Evolutionary conservation across 2,888 invertebrate species (phyloP).

Genomic region (Catocala sponsa): DNA sequence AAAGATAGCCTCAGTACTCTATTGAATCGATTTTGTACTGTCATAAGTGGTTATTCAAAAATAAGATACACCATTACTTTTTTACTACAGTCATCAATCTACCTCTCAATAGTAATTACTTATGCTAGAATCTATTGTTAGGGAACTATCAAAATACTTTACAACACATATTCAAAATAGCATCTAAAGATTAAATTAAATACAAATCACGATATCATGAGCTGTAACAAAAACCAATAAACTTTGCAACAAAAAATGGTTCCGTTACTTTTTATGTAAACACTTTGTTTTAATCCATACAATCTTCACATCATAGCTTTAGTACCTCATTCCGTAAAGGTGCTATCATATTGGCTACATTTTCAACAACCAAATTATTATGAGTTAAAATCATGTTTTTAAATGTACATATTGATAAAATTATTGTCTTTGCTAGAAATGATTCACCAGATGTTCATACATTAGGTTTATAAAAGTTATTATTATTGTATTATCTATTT

Average conservation of each 20-base stretch:
- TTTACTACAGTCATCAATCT: neutral
- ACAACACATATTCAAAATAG: constrained; percentile 3
- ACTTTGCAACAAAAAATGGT: constrained; percentile 30
- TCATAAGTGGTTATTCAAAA: too few species aligned
- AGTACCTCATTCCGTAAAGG: constrained; percentile 32
- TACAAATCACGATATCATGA: constrained; percentile 15
- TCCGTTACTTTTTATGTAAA: constrained; percentile 49
- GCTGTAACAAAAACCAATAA: constrained; percentile 33
- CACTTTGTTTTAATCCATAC: constrained; percentile 44
- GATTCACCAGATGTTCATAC: too few species aligned
- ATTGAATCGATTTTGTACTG: too few species aligned
- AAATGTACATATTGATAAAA: neutral
- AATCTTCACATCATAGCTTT: constrained; percentile 54
- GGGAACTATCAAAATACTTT: constrained; percentile 3
- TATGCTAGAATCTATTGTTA: constrained; percentile 2
- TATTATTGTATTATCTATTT: too few species aligned
- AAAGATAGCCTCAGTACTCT: too few species aligned
- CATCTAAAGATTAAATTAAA: constrained; percentile 8
- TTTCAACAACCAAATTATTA: too few species aligned
- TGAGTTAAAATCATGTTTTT: neutral
- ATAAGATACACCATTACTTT: neutral
- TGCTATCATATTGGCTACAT: constrained; percentile 13
- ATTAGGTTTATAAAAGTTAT: too few species aligned
- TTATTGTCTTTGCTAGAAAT: too few species aligned
- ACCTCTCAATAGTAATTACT: constrained; percentile 1